These are phyloP conservation scores for Cotesia vestalis DNA, from an alignment of 1,140 invertebrate genomes.

Conservation along the genomic window DNA sequence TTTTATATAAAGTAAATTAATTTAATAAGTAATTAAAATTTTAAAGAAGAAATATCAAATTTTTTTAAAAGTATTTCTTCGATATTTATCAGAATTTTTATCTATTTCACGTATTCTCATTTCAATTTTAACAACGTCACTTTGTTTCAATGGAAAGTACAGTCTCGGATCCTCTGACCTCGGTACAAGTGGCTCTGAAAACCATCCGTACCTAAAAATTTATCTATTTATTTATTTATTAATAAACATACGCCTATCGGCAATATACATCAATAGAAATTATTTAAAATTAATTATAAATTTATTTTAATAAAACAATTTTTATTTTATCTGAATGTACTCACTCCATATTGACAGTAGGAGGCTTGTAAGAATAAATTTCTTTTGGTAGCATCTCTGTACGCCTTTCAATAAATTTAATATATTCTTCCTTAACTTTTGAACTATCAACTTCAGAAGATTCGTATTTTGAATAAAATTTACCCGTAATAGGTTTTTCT, in stretches of 20 bases:
- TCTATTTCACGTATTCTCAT: slow-evolving; percentile 47
- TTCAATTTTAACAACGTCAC: slow-evolving; percentile 53
- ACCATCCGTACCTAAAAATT: slow-evolving; percentile 57
- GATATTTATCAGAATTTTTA: slow-evolving; percentile 46
- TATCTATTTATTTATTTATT: no score
- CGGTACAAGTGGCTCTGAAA: slow-evolving; percentile 44
- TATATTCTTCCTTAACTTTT: slow-evolving; percentile 45
- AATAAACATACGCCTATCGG: no score
- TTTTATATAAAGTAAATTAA: not conserved
- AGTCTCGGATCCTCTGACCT: slow-evolving; percentile 49
- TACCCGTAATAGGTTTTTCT: slow-evolving; percentile 48
- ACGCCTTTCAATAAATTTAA: slow-evolving; percentile 49
- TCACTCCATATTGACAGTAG: slow-evolving; percentile 56
- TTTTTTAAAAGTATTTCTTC: slow-evolving; percentile 48
- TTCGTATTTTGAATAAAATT: slow-evolving; percentile 59
- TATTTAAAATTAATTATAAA: no score
- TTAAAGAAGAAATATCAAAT: not conserved
- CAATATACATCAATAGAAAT: no score
- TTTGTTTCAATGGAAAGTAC: slow-evolving; percentile 46
- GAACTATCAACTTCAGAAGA: slow-evolving; percentile 14
- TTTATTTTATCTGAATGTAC: slow-evolving; percentile 33
- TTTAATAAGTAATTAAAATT: not conserved
- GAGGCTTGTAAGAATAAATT: slow-evolving; percentile 51
- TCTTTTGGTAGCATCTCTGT: slow-evolving; percentile 44
- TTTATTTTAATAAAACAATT: slow-evolving; percentile 24